Conservation (phyloP, 2,113 vertebrate species). For the Zosterops hypoxanthus region DNA sequence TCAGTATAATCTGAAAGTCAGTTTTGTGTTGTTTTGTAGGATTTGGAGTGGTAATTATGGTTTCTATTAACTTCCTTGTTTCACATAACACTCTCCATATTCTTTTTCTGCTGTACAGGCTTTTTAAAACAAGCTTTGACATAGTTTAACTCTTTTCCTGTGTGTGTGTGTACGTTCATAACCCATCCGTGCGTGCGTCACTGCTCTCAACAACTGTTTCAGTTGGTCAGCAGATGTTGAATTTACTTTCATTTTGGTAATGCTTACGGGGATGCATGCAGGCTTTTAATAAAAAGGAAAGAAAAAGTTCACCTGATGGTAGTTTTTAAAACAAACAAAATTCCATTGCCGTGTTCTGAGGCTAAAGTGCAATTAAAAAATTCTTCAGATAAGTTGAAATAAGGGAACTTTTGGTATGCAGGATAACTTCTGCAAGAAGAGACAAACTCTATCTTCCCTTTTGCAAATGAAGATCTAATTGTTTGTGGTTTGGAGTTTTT, state of each 20-base stretch:
- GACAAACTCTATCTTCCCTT: background rate
- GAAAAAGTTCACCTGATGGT: background rate
- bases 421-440: background rate
- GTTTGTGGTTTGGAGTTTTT: background rate
- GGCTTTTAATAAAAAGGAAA: background rate
- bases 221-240: background rate
- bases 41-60: background rate
- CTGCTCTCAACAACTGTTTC: background rate
- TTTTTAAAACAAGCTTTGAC: background rate
- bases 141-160: background rate
- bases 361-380: background rate
- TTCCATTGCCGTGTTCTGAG: background rate
- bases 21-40: background rate
- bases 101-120: background rate
- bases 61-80: background rate
- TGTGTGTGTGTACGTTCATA: background rate
- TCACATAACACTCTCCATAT: background rate
- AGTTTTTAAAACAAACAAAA: background rate
- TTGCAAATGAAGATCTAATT: background rate
- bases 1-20: background rate
- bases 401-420: background rate
- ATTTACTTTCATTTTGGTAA: background rate
- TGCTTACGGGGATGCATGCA: rapidly evolving
- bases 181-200: rapidly evolving
- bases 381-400: background rate